These are phyloP conservation scores for Drosophila putrida DNA, from an alignment of 2,888 invertebrate species.

Conservation along the genomic window DNA sequence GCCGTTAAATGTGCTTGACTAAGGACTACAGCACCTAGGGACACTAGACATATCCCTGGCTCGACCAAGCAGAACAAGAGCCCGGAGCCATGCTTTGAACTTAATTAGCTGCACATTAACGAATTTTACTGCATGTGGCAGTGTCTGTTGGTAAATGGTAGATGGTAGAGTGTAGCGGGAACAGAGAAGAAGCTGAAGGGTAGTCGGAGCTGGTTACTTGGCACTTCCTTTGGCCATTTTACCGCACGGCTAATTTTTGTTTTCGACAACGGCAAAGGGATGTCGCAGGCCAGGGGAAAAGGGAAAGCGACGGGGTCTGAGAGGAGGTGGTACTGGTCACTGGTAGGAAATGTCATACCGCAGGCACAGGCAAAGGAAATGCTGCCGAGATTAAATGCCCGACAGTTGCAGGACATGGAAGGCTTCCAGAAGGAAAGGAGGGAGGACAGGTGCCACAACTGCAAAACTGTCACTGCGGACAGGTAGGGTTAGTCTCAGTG, in stretches of 20 bases:
- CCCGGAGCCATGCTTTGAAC: constrained; percentile 78
- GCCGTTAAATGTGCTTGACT: constrained; percentile 18
- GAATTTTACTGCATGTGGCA: constrained; percentile 69
- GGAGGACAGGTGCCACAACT: neutral
- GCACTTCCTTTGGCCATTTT: constrained; percentile 78
- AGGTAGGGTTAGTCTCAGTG: constrained; percentile 53
- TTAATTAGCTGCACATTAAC: constrained; percentile 80
- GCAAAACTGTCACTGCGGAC: constrained; percentile 56
- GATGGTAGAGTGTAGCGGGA: neutral
- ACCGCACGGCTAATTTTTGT: constrained; percentile 79
- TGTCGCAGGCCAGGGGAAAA: constrained; percentile 26
- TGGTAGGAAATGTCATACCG: constrained; percentile 76
- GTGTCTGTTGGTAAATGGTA: constrained; percentile 34
- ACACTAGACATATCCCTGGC: constrained; percentile 35
- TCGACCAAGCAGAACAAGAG: constrained; percentile 44
- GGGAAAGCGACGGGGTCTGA: neutral
- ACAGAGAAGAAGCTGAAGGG: constrained; percentile 1
- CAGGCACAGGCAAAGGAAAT: constrained; percentile 73
- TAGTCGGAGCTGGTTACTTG: constrained; percentile 62
- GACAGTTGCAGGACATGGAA: constrained; percentile 30
- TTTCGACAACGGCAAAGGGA: constrained; percentile 76
- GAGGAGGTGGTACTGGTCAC: constrained; percentile 38
- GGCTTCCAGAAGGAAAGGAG: neutral
- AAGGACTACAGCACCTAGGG: constrained; percentile 12
- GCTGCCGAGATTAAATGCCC: constrained; percentile 74